These are phyloP conservation scores for Carposina sasakii DNA, from an alignment of 1,140 invertebrate species.

Conservation along the genomic window DNA sequence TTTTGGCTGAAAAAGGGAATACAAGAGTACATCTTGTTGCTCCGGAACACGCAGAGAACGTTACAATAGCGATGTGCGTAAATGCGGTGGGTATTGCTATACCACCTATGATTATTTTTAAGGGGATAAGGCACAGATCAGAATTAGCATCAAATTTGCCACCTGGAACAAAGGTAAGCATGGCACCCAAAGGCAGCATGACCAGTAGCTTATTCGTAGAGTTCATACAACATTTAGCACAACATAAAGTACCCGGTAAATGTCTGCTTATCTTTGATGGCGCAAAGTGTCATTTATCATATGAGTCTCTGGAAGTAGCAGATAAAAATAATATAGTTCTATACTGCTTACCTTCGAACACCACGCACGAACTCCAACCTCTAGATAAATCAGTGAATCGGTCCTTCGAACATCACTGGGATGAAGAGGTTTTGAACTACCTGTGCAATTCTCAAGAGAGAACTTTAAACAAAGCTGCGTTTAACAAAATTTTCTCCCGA, in stretches of 20 bases:
- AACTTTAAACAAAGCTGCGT: constrained; percentile 25
- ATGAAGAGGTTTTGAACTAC: constrained; percentile 33
- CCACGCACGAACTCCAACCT: constrained; percentile 53
- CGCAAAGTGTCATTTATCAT: constrained; percentile 34
- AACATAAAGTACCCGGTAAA: constrained; percentile 28
- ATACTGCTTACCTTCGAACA: constrained; percentile 50
- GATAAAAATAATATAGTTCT: constrained; percentile 32
- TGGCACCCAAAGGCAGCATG: constrained; percentile 53
- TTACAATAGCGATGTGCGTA: constrained; percentile 49
- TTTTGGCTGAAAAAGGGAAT: constrained; percentile 45
- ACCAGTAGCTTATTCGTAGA: constrained; percentile 37
- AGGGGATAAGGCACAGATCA: constrained; percentile 36
- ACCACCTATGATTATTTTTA: constrained; percentile 56
- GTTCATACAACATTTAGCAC: constrained; percentile 41
- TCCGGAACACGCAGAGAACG: constrained; percentile 51
- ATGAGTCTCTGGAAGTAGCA: constrained; percentile 29
- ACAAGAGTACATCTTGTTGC: constrained; percentile 48
- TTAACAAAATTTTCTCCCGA: constrained; percentile 23
- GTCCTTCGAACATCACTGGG: constrained; percentile 50
- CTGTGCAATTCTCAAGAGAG: constrained; percentile 11
- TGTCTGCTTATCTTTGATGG: constrained; percentile 52
- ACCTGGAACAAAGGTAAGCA: constrained; percentile 28
- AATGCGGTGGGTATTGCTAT: constrained; percentile 27
- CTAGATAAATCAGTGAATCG: constrained; percentile 45
- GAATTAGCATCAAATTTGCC: constrained; percentile 36